phyloP scores from a whole-genome alignment of 2,113 vertebrate species.

The Herpailurus yagouaroundi region DNA sequence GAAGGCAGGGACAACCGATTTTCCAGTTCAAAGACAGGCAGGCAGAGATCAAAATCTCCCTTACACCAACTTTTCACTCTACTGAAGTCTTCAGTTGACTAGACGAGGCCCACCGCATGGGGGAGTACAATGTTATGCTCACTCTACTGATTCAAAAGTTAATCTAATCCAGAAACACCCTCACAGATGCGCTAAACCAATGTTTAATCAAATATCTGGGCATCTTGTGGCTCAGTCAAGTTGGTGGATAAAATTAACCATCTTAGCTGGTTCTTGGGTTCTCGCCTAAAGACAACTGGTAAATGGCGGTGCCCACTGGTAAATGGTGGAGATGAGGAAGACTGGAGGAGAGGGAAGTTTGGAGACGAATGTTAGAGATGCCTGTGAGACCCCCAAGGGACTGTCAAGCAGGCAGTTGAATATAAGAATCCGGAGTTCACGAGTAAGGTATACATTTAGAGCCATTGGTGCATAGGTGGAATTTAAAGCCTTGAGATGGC shows the following conservation, averaged over 20 bases:
- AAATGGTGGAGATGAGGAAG: not conserved
- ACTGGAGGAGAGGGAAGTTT: not conserved
- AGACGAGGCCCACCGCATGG: not conserved
- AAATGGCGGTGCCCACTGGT: not conserved
- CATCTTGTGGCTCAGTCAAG: not conserved
- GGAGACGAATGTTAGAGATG: not conserved
- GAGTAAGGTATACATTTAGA: not conserved
- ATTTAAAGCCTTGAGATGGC: not conserved
- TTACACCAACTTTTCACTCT: not conserved
- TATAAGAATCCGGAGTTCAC: not conserved
- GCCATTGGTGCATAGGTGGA: not conserved
- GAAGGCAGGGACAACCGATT: not conserved
- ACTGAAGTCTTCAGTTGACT: not conserved
- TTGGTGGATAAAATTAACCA: not conserved
- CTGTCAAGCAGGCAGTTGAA: not conserved
- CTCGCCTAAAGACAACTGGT: not conserved
- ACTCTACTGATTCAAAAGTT: not conserved
- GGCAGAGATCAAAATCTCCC: not conserved
- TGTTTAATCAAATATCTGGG: not conserved
- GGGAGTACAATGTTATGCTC: not conserved
- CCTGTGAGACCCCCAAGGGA: not conserved
- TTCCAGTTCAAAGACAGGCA: not conserved
- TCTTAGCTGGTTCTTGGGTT: not conserved
- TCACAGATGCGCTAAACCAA: not conserved
- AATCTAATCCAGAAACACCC: not conserved